Evolutionary conservation across 2,113 vertebrate genomes (phyloP).

Genomic region (Misgurnus anguillicaudatus): DNA sequence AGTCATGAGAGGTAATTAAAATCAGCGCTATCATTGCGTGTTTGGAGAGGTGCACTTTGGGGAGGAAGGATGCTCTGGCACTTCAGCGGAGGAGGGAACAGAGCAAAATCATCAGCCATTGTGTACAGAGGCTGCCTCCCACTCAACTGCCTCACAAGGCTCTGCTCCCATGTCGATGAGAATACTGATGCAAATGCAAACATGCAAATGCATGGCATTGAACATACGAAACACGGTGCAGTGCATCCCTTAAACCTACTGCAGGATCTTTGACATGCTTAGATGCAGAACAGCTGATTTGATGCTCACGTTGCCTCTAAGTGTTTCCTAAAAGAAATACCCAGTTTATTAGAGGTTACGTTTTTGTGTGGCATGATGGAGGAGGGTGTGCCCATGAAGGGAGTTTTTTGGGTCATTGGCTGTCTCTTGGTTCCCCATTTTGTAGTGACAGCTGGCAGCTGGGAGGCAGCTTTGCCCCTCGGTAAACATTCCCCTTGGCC

Average conservation of each 20-base stretch:
- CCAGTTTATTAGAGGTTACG: too few species aligned
- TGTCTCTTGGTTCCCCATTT: conserved; percentile 18
- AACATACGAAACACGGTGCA: background rate
- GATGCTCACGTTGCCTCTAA: background rate
- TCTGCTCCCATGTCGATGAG: conserved; percentile 14
- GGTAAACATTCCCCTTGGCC: conserved; percentile 29
- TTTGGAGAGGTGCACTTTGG: conserved; percentile 49
- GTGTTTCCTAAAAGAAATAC: too few species aligned
- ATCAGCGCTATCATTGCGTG: conserved; percentile 54
- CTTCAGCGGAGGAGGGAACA: conserved; percentile 45
- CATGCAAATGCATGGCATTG: conserved; percentile 1
- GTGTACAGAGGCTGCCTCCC: conserved; percentile 41
- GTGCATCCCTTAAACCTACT: background rate
- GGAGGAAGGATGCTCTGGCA: conserved; percentile 49
- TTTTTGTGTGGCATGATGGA: background rate
- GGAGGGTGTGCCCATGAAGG: background rate
- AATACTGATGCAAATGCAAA: conserved; percentile 16
- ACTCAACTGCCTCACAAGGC: conserved; percentile 29
- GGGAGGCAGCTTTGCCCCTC: conserved; percentile 22
- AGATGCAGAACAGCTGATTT: background rate
- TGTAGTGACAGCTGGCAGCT: conserved; percentile 34
- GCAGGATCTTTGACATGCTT: background rate
- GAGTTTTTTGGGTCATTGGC: conserved; percentile 38
- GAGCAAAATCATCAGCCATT: conserved; percentile 48
- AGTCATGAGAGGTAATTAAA: conserved; percentile 51